Conservation (phyloP, 2,888 invertebrate species). For the Limnephilus marmoratus region DNA sequence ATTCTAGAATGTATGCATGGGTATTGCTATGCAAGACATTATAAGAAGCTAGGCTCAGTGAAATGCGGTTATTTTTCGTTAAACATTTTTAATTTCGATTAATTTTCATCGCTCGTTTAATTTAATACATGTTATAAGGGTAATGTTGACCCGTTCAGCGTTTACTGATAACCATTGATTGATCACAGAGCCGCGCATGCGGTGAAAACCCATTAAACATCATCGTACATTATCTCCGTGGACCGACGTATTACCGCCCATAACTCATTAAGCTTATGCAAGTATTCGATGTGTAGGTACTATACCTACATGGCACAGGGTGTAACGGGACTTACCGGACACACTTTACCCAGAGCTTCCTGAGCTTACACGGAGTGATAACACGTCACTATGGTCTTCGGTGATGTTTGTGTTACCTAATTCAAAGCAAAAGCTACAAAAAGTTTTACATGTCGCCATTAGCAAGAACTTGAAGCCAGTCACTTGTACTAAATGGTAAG, state of each 20-base stretch:
- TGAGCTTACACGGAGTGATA: too few relatives aligned
- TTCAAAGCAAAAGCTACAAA: too few relatives aligned
- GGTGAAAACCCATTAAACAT: neutral
- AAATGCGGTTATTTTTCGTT: too few relatives aligned
- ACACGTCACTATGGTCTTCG: too few relatives aligned
- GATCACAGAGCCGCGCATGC: neutral
- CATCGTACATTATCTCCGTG: neutral
- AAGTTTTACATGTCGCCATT: too few relatives aligned
- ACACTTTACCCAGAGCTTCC: too few relatives aligned
- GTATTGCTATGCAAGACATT: too few relatives aligned
- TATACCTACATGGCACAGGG: neutral
- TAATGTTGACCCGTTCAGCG: neutral
- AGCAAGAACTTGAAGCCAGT: too few relatives aligned
- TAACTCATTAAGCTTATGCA: constrained; percentile 2
- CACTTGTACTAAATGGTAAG: too few relatives aligned
- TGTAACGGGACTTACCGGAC: neutral
- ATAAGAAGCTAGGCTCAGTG: too few relatives aligned
- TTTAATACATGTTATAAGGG: neutral
- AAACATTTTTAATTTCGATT: neutral
- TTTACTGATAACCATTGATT: neutral
- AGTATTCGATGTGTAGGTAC: neutral
- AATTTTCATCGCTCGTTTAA: neutral
- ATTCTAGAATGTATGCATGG: too few relatives aligned
- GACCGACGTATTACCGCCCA: neutral
- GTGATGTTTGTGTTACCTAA: too few relatives aligned